Percentiles rank a stretch among this genome's conserved stretches.
phyloP scores from a whole-genome alignment of 2,113 vertebrate genomes.

The Prunella fulvescens region DNA sequence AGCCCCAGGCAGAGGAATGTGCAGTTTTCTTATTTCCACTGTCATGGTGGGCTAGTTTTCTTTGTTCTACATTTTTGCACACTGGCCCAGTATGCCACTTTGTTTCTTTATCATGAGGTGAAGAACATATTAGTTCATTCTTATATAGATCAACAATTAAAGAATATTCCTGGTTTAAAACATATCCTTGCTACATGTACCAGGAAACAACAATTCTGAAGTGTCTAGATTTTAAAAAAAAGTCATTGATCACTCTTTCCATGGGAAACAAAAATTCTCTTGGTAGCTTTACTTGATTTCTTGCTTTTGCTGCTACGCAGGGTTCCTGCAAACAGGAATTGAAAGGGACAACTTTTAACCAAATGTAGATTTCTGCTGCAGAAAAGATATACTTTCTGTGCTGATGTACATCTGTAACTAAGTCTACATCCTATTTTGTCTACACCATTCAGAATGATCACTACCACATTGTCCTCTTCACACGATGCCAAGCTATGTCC shows the following conservation, averaged over 20 bases:
- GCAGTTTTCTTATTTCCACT: constrained; percentile 30
- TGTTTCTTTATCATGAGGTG: not conserved
- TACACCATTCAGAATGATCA: not conserved
- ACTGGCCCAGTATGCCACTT: not conserved
- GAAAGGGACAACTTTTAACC: not conserved
- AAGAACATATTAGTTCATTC: not conserved
- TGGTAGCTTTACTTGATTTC: not conserved
- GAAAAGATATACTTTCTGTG: not conserved
- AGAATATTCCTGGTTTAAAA: not conserved
- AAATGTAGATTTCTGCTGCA: not conserved
- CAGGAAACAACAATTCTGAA: not conserved
- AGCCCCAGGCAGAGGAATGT: constrained; percentile 37
- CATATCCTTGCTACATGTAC: not conserved
- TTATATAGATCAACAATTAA: not conserved
- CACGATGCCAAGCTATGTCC: not conserved
- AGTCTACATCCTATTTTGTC: not conserved
- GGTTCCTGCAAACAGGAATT: not conserved
- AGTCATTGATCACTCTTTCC: not conserved
- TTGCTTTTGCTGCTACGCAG: not conserved
- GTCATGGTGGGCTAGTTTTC: constrained; percentile 2
- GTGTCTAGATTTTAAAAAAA: not conserved
- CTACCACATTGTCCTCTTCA: not conserved
- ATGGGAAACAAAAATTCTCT: not conserved
- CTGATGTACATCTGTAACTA: not conserved
- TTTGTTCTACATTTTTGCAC: not conserved